Evolutionary conservation across 92 coral and sea anemone genomes (phyloP), one percentile per base, ranked within the genome.

Genomic region (Epizoanthus stellaris): DNA sequence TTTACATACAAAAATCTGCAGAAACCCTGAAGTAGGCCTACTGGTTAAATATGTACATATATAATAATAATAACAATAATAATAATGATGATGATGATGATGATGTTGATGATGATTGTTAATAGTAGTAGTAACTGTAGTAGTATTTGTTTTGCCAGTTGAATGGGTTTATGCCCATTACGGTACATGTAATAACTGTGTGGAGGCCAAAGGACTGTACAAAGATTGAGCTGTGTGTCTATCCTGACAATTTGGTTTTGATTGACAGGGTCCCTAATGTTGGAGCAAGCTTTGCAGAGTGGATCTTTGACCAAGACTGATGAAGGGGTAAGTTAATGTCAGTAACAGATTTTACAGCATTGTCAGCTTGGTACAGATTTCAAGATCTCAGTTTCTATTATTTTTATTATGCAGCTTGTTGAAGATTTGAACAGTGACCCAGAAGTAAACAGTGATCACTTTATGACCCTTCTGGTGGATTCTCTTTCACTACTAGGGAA

Each of bases 341-440:
- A 8, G 4, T 30, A 21, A 1, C 39, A 70, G 70, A 19, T 21
- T 34, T 71, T 6, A 11, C 6, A 42, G 39, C 10, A 43, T 58
- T 16, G 20, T 15, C 25, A 57, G 9, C 7, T 0, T 14, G 4
- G 16, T 58, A 14, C 3, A 16, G 43, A 14, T 17, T n/a, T n/a
- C n/a, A 62, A 61, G 4, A 39, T 15, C 4, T 85, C 15, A 63
- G 69, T 19, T 62, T 66, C 2, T 11, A 47, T 19, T 8, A 19
- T 56, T 56, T 30, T 60, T 43, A 21, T 56, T 2, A 67, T 70
- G 76, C 83, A 92, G 90, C 82, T 94, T 70, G 90, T 85, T 11
- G 99, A 96, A 77, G 95, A 94, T 66, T 90, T 96, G 65, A 91
- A 84, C 81, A 82, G 86, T 43, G 98, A 96, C 88, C 99, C 99